Percentiles rank a stretch among this genome's conserved stretches.
Conservation (phyloP, 2,113 vertebrate genomes). For the Acrocephalus kingi region DNA sequence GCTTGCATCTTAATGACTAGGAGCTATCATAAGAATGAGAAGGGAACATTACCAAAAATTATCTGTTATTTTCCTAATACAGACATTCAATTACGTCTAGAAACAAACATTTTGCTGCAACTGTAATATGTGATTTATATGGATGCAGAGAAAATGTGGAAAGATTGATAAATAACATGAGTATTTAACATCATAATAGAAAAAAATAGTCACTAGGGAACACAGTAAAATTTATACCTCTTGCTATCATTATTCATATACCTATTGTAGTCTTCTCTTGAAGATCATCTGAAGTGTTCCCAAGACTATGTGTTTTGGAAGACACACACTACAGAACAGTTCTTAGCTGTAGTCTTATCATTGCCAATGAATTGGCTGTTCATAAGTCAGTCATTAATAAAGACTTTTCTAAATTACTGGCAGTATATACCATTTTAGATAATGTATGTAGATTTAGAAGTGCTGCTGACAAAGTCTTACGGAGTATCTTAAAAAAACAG, state of each 20-base stretch:
- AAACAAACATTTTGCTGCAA: not conserved
- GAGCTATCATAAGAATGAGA: not conserved
- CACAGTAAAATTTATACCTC: not conserved
- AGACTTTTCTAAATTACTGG: not conserved
- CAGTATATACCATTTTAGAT: not conserved
- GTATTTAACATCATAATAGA: not conserved
- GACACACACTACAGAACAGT: not conserved
- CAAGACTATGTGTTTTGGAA: not conserved
- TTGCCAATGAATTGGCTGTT: not conserved
- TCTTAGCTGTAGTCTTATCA: not conserved
- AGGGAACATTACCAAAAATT: not conserved
- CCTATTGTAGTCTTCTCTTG: not conserved
- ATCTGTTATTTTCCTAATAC: not conserved
- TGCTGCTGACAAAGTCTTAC: not conserved
- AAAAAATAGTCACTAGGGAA: not conserved
- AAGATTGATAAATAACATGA: not conserved
- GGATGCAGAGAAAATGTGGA: not conserved
- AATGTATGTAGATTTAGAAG: not conserved
- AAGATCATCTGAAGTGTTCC: not conserved
- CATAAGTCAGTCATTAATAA: not conserved
- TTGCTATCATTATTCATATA: not conserved
- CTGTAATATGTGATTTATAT: not conserved
- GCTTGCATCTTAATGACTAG: not conserved
- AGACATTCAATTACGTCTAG: not conserved
- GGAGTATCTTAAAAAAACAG: not conserved